Conservation (phyloP, 92 coral and sea anemone genomes). For the Plumapathes pennacea region DNA sequence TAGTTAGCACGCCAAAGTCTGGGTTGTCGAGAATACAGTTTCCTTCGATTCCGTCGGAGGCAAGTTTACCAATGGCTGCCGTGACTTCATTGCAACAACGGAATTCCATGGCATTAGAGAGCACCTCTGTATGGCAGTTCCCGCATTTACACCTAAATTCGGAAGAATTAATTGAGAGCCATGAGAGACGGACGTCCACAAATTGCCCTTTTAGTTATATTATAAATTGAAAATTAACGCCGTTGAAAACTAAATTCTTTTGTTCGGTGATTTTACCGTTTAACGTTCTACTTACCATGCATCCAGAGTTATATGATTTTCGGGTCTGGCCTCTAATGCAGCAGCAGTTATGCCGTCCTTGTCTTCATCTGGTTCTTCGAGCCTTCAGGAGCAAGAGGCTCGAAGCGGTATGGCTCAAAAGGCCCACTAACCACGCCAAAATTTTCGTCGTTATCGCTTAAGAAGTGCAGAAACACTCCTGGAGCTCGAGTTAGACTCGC, state of each 20-base stretch:
- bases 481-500: slow-evolving; percentile 13
- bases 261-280: neutral
- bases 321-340: slow-evolving; percentile 22
- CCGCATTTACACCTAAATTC: slow-evolving; percentile 26
- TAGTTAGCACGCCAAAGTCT: slow-evolving; percentile 38
- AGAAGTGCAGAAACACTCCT: slow-evolving; percentile 10
- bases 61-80: slow-evolving; percentile 21
- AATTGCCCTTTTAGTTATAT: no score
- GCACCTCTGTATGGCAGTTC: no score
- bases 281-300: slow-evolving; percentile 22
- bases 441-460: slow-evolving; percentile 18
- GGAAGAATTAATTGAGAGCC: neutral
- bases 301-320: slow-evolving; percentile 12
- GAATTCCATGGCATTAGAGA: no score
- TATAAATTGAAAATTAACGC: no score
- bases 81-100: slow-evolving; percentile 40
- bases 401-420: slow-evolving; percentile 34
- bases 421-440: slow-evolving; percentile 20
- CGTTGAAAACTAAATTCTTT: slow-evolving; percentile 3
- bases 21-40: slow-evolving; percentile 28
- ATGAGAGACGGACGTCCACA: no score
- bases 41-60: slow-evolving; percentile 34
- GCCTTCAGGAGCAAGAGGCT: slow-evolving; percentile 14
- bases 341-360: slow-evolving; percentile 33
- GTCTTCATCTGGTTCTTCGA: slow-evolving; percentile 18